Base-by-base conservation (phyloP, 2,113 vertebrate genomes). In the Perognathus longimembris region DNA sequence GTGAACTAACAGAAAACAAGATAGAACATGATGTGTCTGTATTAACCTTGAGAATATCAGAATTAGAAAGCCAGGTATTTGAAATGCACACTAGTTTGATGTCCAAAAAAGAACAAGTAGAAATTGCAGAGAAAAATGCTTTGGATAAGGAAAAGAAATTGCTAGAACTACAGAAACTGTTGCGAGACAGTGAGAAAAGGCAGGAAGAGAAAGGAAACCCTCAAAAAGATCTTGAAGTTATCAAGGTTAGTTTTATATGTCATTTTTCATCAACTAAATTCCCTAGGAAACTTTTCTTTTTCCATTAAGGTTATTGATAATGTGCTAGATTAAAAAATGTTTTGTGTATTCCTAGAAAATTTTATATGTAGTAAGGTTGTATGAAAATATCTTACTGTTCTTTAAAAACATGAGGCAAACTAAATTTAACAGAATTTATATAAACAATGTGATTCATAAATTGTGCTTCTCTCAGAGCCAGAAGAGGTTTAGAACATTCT, bases 141-240 rank as follows among this genome's bases (percentile, higher is more conserved):
- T 45, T 97, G 40, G 97, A 98, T 94, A 99, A 99, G 88, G 98
- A 99, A 97, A 97, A 92, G 90, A 98, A 97, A 84, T 96, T 99
- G 74, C 71, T 96, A 6, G 96, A 98, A 81, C 98, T 99, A 80
- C 98, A 98, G 94, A 98, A 98, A 50, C 94, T 99, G 9, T 97
- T 99, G 36, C 95, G 97, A 77, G 98, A 98, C 80, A 97, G 96
- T 97, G 98, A 97, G 81, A 88, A 94, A 86, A 94, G 94, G 14
- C 75, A 96, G 6, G 86, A 92, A 86, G 50, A 28, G 73, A 42
- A 93, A 70, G 89, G 92, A 89, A 94, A 42, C 2, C 36, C 76
- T 57, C 78, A 38, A 28, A 57, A 28, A 87, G 76, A 79, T 76
- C 74, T 79, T 61, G 95, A 90, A 74, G 61, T 74, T 89, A 42